Base-by-base conservation (phyloP, 2,888 invertebrate genomes). In the Nomada fabriciana region DNA sequence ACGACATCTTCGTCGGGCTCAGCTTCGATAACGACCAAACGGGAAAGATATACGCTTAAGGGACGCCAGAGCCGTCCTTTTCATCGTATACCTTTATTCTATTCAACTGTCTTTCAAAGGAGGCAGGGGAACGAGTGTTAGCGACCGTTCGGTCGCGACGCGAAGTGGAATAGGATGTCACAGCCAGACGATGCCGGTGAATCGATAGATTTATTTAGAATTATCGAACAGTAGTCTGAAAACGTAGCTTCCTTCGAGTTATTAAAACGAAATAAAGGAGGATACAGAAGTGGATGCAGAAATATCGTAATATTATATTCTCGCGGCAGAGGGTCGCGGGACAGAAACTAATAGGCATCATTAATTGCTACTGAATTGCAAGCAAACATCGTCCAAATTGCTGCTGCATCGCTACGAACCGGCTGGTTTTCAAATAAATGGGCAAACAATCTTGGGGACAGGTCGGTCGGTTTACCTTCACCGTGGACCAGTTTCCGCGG, bases 131-230 rank as follows among this genome's bases (percentile, higher is more conserved):
- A 25, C 11, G 65, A 53, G 43, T 15, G 53, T 20, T 68, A 55
- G 55, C 63, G 50, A 55, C 20, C 67, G 43, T 53, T 20, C 67
- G 65, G 73, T 52, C 67, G 50, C 57, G 60, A 65, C 65, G 52
- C 75, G 67, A 67, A 47, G 53, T 74, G 74, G 42, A 81, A 81
- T 74, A 74, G 81, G 29, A 69, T 69, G 81, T 81, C 81, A 81
- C n/a, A 74, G 81, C 69, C 69, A 60, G 81, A 74, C 72, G 15
- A 15, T n/a, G 15, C 55, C 20, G 29, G 13, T 11, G 50, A 75
- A 76, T 76, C 70, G 71, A 82, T 82, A 82, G 43, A 25, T 50
- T 50, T 42, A 36, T 52, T 63, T 59, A 4, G 55, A 43, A 42
- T 18, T 57, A 67, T 69, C 52, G 59, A 50, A 57, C 57, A 64